phyloP scores from a whole-genome alignment of 2,797 vertebrate genomes.

The Acrocephalus scirpaceus region DNA sequence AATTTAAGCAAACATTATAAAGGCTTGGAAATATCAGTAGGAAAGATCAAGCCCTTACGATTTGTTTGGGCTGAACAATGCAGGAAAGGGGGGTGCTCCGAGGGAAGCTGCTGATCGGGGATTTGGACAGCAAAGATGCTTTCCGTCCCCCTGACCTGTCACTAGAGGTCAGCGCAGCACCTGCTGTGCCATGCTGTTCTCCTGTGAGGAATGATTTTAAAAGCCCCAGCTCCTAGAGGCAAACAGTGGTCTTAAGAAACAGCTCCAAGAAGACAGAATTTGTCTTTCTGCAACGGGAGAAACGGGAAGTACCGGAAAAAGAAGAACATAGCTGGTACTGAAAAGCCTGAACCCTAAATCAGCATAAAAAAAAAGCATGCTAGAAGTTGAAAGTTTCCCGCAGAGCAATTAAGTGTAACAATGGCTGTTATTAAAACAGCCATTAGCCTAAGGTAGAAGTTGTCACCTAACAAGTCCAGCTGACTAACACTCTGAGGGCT shows the following conservation, averaged over 20 bases:
- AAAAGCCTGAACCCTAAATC: background rate
- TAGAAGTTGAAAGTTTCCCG: background rate
- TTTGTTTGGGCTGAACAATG: background rate
- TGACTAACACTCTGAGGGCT: background rate
- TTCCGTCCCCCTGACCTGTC: background rate
- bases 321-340: background rate
- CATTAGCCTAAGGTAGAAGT: background rate
- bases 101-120: accelerated
- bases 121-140: background rate
- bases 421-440: background rate
- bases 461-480: background rate
- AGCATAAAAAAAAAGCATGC: background rate
- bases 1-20: background rate
- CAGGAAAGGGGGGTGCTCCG: background rate
- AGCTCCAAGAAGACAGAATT: background rate
- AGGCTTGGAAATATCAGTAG: background rate
- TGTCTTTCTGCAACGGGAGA: background rate
- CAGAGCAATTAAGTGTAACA: background rate
- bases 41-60: background rate
- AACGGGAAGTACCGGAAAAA: background rate
- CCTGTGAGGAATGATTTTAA: background rate
- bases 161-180: slow-evolving; percentile 63
- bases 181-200: background rate
- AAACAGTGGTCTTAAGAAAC: background rate
- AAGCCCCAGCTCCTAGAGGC: background rate